These are phyloP conservation scores for Drosophila aff. DNA, from an alignment of 1,140 invertebrate species.

Conservation along the genomic window DNA sequence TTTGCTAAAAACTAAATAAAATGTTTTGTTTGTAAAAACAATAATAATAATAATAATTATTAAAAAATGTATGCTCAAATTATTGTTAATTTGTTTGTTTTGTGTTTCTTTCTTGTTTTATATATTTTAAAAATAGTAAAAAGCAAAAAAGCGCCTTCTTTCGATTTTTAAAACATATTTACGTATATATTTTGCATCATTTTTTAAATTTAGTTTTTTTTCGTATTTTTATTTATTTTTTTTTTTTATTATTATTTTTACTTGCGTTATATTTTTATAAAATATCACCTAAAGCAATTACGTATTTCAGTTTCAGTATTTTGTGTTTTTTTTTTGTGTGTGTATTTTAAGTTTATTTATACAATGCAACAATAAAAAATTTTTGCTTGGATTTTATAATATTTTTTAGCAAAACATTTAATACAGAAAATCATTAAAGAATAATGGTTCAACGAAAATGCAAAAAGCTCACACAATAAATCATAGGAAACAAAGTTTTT, in stretches of 20 bases:
- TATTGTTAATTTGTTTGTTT: constrained; percentile 50
- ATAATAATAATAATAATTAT: constrained; percentile 65
- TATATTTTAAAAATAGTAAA: constrained; percentile 57
- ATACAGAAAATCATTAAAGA: constrained; percentile 67
- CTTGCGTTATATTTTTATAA: constrained; percentile 82
- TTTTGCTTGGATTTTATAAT: constrained; percentile 49
- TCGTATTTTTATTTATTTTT: background rate
- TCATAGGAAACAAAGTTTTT: constrained; percentile 67
- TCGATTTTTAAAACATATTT: constrained; percentile 72
- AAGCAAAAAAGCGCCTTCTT: constrained; percentile 58
- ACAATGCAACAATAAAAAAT: constrained; percentile 79
- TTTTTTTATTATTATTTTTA: constrained; percentile 65
- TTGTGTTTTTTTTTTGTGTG: constrained; percentile 38
- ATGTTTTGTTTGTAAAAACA: constrained; percentile 71
- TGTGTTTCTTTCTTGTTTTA: constrained; percentile 37
- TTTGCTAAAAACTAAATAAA: constrained; percentile 85
- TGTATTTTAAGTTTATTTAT: constrained; percentile 60
- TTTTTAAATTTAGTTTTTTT: constrained; percentile 34
- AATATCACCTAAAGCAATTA: constrained; percentile 85
- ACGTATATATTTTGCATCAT: constrained; percentile 66
- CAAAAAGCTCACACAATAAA: constrained; percentile 75
- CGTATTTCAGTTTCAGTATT: constrained; percentile 84
- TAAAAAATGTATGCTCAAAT: constrained; percentile 69
- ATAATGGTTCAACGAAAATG: constrained; percentile 72
- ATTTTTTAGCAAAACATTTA: constrained; percentile 67